Evolutionary conservation across 2,888 invertebrate genomes (phyloP).

Genomic region (Lepeophtheirus nordmannii): DNA sequence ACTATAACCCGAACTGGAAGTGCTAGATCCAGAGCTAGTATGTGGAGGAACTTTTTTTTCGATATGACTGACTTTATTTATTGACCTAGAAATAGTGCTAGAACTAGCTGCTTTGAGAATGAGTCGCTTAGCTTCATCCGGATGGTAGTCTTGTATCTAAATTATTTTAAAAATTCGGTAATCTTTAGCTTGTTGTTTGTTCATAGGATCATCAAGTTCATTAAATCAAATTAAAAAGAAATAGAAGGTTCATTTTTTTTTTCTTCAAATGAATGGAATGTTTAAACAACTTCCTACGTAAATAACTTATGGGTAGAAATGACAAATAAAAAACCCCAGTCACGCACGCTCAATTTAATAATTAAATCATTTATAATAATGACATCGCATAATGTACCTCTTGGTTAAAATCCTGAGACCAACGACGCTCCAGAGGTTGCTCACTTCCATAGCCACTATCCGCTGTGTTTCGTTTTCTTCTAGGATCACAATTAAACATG

Average conservation of each 20-base stretch:
- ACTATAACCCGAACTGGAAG: conserved; percentile 10
- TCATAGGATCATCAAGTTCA: no score
- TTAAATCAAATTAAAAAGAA: no score
- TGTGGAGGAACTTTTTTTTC: not conserved
- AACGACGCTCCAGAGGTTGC: conserved; percentile 19
- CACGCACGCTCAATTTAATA: no score
- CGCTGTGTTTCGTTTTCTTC: conserved; percentile 54
- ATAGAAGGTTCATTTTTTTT: no score
- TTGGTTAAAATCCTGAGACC: conserved; percentile 19
- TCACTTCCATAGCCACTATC: conserved; percentile 69
- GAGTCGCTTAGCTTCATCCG: conserved; percentile 7
- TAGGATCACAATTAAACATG: conserved; percentile 31
- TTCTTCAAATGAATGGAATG: no score
- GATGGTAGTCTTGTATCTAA: not conserved
- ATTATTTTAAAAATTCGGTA: no score
- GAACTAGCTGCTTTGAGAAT: not conserved
- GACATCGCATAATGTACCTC: conserved; percentile 16
- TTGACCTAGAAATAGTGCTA: not conserved
- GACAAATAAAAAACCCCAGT: no score
- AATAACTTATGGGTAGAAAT: no score
- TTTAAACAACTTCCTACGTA: no score
- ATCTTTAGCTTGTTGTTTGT: no score
- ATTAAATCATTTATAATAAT: not conserved
- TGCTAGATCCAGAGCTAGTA: conserved; percentile 9
- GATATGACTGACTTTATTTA: not conserved